A percentile compares a stretch with the other conserved stretches of the same genome.
These are phyloP conservation scores for Pedetes capensis DNA, from an alignment of 2,113 vertebrate genomes.

Conservation along the genomic window DNA sequence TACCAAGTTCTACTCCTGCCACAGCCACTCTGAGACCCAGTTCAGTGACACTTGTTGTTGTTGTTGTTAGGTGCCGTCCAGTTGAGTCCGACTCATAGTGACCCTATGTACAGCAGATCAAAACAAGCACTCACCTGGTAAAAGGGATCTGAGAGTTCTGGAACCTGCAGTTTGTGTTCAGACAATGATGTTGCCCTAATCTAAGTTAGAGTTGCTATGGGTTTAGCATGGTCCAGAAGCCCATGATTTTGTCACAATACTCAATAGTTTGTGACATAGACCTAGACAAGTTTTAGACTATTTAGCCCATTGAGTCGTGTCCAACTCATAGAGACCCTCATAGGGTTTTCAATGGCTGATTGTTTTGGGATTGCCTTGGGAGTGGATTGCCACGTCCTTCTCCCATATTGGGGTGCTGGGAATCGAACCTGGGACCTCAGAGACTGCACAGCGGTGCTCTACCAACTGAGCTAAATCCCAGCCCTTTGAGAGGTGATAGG, in stretches of 20 bases:
- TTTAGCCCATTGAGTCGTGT: background rate
- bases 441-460: too few species aligned
- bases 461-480: too few species aligned
- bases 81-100: too few species aligned
- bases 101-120: too few species aligned
- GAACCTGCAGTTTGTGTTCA: slow-evolving; percentile 7
- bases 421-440: too few species aligned
- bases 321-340: too few species aligned
- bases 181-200: background rate
- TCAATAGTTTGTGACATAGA: background rate
- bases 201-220: background rate
- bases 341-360: too few species aligned
- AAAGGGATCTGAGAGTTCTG: background rate
- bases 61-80: too few species aligned
- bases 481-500: background rate
- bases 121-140: background rate
- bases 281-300: background rate
- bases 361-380: too few species aligned
- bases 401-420: too few species aligned
- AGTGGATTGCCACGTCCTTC: too few species aligned
- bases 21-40: background rate
- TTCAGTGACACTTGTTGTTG: background rate
- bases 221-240: slow-evolving; percentile 13
- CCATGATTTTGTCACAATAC: slow-evolving; percentile 1
- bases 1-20: background rate